phyloP scores from a whole-genome alignment of 2,888 invertebrate genomes.

The Hoplodrina blanda region DNA sequence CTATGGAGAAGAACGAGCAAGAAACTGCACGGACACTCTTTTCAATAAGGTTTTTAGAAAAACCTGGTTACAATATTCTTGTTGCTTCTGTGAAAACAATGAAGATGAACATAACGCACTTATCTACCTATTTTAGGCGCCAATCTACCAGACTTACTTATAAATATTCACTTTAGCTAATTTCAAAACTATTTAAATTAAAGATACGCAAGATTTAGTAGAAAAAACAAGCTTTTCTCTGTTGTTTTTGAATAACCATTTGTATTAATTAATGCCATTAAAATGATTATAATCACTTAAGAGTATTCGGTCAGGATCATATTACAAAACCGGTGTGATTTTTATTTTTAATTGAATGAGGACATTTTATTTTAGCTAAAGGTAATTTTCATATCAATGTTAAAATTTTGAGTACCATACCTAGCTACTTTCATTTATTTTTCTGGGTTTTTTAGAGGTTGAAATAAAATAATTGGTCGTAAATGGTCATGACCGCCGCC shows the following conservation, averaged over 20 bases:
- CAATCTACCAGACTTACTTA: conserved; percentile 13
- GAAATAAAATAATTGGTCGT: background rate
- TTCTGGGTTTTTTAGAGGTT: background rate
- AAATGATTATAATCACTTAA: conserved; percentile 28
- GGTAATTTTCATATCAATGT: background rate
- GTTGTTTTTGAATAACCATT: conserved; percentile 26
- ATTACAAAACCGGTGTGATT: conserved; percentile 36
- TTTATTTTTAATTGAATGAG: conserved; percentile 4
- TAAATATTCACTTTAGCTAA: conserved; percentile 38
- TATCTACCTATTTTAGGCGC: background rate
- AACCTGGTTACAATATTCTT: too few relatives aligned
- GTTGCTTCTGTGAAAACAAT: too few relatives aligned
- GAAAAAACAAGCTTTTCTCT: conserved; percentile 28
- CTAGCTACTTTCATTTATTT: conserved; percentile 1
- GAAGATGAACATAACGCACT: background rate
- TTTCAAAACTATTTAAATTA: conserved; percentile 19
- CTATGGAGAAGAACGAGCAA: too few relatives aligned
- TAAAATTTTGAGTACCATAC: background rate
- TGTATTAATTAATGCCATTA: conserved; percentile 32
- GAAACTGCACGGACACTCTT: too few relatives aligned
- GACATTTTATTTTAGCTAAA: conserved; percentile 14
- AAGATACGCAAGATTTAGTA: conserved; percentile 26
- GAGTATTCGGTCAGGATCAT: conserved; percentile 8
- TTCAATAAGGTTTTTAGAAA: too few relatives aligned
- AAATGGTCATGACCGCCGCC: too few relatives aligned